Evolutionary conservation across 2,888 invertebrate genomes (phyloP), one percentile per base, ranked within the genome.

Genomic region (Apodemia hepburni): DNA sequence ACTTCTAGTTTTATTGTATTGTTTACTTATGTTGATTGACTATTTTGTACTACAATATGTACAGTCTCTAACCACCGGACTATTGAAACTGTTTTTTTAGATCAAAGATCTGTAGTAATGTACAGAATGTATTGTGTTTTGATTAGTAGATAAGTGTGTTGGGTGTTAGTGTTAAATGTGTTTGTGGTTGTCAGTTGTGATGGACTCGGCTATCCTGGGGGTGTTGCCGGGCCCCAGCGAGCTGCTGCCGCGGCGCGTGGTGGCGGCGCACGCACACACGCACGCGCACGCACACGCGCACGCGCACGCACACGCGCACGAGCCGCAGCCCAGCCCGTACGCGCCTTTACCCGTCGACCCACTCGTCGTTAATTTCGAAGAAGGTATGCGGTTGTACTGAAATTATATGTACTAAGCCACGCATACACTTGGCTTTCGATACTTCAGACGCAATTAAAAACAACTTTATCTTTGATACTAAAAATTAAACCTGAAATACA

Each of bases 301-400:
- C 65, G 67, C 74, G 0, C 78, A 76, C 60, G 61, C 69, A 18
- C 72, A 71, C 63, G 69, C 72, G 7, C 72, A 71, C 70, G 77
- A 74, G 22, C 69, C 75, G 61, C 71, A 78, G 65, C 80, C 79
- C 69, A 76, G 75, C 71, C 80, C 85, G 5, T 84, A 87, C 78
- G 84, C 85, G 65, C 82, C 85, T 54, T 70, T 89, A 70, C 93
- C 94, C 60, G 94, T 94, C 69, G 95, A 95, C 80, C 94, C 95
- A 51, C 92, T 96, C 75, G 95, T 95, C 76, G 95, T 95, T 79
- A 95, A 94, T 92, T 95, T 95, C 86, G 95, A 95, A 92, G 95
- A 95, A 95, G 95, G 95, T 95, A 95, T 95, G 95, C 94, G 94
- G 81, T 93, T 95, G 86, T 95, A 94, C 93, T 94, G 93, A 92